Percentiles rank a stretch among this genome's conserved stretches.
These are phyloP conservation scores for Pristionchus fissidentatus DNA, from an alignment of 2,888 invertebrate species.

Conservation along the genomic window DNA sequence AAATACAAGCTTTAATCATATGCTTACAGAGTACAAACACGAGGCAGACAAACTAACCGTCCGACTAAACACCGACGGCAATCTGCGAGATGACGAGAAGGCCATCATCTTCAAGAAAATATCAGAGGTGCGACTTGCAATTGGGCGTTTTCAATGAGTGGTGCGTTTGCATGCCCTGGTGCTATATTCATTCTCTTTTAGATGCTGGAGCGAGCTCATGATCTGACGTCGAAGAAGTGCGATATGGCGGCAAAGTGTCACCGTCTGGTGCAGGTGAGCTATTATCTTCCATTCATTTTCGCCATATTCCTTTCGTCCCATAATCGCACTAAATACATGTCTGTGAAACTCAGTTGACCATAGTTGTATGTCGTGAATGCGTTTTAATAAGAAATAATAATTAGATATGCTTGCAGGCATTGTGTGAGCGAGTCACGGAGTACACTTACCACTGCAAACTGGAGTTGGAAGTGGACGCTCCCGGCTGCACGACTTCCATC, in stretches of 20 bases:
- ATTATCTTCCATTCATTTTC: too few species aligned
- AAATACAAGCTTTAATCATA: not conserved
- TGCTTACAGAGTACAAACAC: slow-evolving; percentile 19
- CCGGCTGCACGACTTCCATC: slow-evolving; percentile 94
- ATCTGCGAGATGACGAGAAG: slow-evolving; percentile 18
- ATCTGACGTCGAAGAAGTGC: slow-evolving; percentile 97
- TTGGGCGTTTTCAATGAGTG: not conserved
- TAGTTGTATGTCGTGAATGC: too few species aligned
- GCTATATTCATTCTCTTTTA: not conserved
- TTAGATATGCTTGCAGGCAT: slow-evolving; percentile 82
- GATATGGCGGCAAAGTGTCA: slow-evolving; percentile 82
- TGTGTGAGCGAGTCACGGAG: slow-evolving; percentile 88
- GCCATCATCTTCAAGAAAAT: slow-evolving; percentile 20
- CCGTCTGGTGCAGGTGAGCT: slow-evolving; percentile 51
- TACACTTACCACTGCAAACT: slow-evolving; percentile 97
- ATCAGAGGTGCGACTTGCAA: not conserved
- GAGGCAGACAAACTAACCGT: slow-evolving; percentile 26
- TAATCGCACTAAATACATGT: too few species aligned
- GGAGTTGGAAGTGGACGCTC: slow-evolving; percentile 97
- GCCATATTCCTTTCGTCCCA: too few species aligned
- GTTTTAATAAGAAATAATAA: not conserved
- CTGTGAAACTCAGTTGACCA: too few species aligned
- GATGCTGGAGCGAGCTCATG: slow-evolving; percentile 78
- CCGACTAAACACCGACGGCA: not conserved
- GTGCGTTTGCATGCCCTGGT: too few species aligned